phyloP scores from a whole-genome alignment of 2,113 vertebrate species.

The Ceyx melanurus region DNA sequence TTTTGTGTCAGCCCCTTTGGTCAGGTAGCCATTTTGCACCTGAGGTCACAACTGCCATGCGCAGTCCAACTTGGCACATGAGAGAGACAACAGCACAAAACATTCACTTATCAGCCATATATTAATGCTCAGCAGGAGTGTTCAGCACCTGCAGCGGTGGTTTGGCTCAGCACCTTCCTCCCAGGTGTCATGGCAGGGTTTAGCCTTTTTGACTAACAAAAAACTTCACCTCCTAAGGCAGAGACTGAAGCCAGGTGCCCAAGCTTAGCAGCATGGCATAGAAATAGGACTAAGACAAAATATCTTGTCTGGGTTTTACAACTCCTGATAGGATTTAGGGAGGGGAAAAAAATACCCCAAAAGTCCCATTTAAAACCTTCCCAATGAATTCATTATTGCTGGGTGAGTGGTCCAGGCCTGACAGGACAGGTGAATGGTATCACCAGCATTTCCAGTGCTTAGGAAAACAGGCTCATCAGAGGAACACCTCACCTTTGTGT shows the following conservation, averaged over 20 bases:
- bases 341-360: background rate
- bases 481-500: background rate
- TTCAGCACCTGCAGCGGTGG: background rate
- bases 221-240: background rate
- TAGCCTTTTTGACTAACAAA: background rate
- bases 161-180: background rate
- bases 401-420: background rate
- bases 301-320: background rate
- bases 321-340: background rate
- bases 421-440: background rate
- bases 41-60: background rate
- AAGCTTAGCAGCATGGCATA: background rate
- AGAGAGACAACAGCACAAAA: background rate
- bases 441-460: background rate
- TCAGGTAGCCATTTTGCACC: background rate
- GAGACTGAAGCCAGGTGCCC: background rate
- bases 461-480: background rate
- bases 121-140: background rate
- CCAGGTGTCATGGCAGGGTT: background rate
- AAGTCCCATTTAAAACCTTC: background rate
- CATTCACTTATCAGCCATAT: too few species aligned
- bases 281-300: background rate
- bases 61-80: too few species aligned
- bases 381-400: background rate
- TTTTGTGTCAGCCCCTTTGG: background rate